These are phyloP conservation scores for Lissocephala sabroskyi DNA, from an alignment of 2,888 invertebrate species.

Conservation along the genomic window DNA sequence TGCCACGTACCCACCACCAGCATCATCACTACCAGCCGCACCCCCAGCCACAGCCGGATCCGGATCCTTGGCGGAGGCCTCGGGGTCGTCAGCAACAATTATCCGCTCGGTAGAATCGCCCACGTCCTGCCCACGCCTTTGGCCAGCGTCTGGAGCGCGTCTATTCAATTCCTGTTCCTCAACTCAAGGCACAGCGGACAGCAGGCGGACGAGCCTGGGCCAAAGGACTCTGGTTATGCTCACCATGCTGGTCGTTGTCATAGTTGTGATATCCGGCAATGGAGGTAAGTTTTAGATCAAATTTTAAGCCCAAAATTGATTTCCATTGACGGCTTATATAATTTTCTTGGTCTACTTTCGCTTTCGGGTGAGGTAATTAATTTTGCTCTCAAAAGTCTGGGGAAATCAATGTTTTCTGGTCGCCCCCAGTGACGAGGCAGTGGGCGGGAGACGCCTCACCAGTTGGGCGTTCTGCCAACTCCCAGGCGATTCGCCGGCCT, in stretches of 20 bases:
- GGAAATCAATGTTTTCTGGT: slow-evolving; percentile 58
- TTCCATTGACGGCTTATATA: slow-evolving; percentile 38
- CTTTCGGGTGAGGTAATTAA: slow-evolving; percentile 62
- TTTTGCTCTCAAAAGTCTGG: slow-evolving; percentile 58
- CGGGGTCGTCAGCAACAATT: slow-evolving; percentile 14
- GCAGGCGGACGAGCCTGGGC: slow-evolving; percentile 35
- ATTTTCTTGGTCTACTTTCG: slow-evolving; percentile 4
- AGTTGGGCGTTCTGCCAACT: slow-evolving; percentile 16
- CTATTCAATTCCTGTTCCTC: slow-evolving; percentile 14
- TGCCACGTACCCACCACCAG: slow-evolving; percentile 6
- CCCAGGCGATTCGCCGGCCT: slow-evolving; percentile 33
- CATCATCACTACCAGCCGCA: slow-evolving; percentile 20
- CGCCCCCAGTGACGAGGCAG: slow-evolving; percentile 6
- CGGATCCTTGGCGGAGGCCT: background rate
- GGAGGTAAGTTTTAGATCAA: slow-evolving; percentile 55
- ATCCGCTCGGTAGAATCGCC: too few species aligned
- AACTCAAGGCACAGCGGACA: slow-evolving; percentile 13
- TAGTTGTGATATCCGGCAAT: slow-evolving; percentile 67
- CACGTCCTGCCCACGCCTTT: slow-evolving; percentile 38
- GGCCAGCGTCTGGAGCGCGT: slow-evolving; percentile 21
- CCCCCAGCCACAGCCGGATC: slow-evolving; percentile 11
- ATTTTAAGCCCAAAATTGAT: slow-evolving; percentile 59
- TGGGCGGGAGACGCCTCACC: slow-evolving; percentile 4
- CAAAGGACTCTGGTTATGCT: slow-evolving; percentile 56
- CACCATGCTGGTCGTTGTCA: slow-evolving; percentile 64